Percentiles rank a stretch among this genome's conserved stretches.
Evolutionary conservation across 37 sponge, comb jelly and placozoan genomes (phyloP).

Genomic region (Eunapius fragilis): DNA sequence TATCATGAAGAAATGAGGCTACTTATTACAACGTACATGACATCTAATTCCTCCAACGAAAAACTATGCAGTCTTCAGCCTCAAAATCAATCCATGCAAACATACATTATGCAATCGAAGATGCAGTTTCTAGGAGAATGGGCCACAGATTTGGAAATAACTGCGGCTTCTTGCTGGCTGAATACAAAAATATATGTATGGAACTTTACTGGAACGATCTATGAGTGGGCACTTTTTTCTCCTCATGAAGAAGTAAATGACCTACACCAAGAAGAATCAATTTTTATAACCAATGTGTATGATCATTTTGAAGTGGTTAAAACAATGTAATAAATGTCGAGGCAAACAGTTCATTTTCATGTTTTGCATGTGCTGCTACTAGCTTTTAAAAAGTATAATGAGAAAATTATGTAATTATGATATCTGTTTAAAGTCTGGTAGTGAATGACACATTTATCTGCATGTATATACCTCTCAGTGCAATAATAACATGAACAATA

Average conservation of each 20-base stretch:
- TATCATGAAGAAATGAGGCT: not conserved
- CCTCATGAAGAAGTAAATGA: not conserved
- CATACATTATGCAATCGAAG: not conserved
- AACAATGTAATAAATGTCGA: not conserved
- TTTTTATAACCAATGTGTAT: not conserved
- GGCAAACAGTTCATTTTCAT: not conserved
- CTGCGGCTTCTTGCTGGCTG: not conserved
- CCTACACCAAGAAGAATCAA: not conserved
- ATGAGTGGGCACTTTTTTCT: not conserved
- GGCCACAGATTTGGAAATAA: not conserved
- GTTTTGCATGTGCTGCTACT: not conserved
- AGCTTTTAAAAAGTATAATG: not conserved
- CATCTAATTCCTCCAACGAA: not conserved
- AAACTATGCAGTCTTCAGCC: not conserved
- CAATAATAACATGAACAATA: not conserved
- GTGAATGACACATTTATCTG: not conserved
- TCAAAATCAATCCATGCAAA: not conserved
- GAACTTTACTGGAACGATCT: not conserved
- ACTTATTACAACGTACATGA: not conserved
- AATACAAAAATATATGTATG: not conserved
- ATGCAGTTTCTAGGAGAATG: not conserved
- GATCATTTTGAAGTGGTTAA: not conserved
- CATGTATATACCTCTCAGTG: not conserved
- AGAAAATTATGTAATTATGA: not conserved
- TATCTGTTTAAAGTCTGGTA: not conserved